Base-by-base conservation (phyloP, 2,113 vertebrate species). In the Fulica atra region DNA sequence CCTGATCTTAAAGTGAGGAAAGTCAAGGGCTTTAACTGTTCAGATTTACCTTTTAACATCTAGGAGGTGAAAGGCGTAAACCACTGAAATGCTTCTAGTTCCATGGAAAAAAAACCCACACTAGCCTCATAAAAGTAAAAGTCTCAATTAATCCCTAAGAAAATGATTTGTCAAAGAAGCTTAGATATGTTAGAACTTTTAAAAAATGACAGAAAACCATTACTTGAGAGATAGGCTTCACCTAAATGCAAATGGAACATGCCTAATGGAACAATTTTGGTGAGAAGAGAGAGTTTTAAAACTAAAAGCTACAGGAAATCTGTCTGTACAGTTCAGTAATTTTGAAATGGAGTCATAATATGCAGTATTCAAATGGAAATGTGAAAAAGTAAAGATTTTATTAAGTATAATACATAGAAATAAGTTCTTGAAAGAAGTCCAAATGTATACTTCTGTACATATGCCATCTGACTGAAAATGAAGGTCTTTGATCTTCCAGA, bases 131-230 rank as follows among this genome's bases (percentile, higher is more conserved):
- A 36, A 76, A 61, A 61, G 10, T 46, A 15, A 16, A 50, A 50
- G 17, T 40, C 16, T 83, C 29, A 80, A 80, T 44, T 80, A 44
- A 44, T 28, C 6, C 9, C 66, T 61, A 54, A 87, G 57, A 72
- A 74, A 74, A 23, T 40, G 54, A 70, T 24, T 3, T 8, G n/a
- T 5, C 1, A 11, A 69, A 16, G 3, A 73, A 31, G 6, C 65
- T 86, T 19, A 63, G 18, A 23, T 68, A 66, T 16, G 10, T 26
- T 31, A 50, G 10, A 12, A 60, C 26, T 57, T n/a, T 8, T 15
- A 53, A 4, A 42, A 74, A 78, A 65, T 7, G 1, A 17, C 5
- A 35, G 26, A 35, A 6, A 42, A 1, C 0, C 7, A 35, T 44
- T 83, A 60, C 28, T 68, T 63, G 26, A 85, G 29, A 72, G 25